Base-by-base conservation (phyloP, 2,888 invertebrate genomes). In the Volucella inflata region DNA sequence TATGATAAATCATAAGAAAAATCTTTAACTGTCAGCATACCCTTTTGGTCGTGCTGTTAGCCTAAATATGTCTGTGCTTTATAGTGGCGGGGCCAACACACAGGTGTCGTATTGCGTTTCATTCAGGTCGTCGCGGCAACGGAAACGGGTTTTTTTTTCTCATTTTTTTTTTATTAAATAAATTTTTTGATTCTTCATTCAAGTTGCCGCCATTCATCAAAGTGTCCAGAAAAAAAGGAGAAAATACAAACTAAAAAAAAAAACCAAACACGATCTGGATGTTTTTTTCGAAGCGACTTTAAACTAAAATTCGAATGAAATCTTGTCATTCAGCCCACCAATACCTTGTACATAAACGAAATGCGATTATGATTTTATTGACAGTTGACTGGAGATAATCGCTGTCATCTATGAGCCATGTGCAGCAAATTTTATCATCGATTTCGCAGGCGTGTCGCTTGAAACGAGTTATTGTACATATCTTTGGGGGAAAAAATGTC, bases 51-150 rank as follows among this genome's bases (percentile, higher is more conserved):
- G 44, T 14, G 40, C 50, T 42, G 42, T 42, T 40, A 40, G 17
- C n/a, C 11, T 8, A 11, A 40, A 21, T 65, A 51, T 51, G 30
- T 4, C 16, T 48, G 38, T 38, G 17, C 48, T 38, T 30, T 11
- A 57, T 16, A 17, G 8, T 14, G 55, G 64, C 38, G 65, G 30
- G 30, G 17, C 67, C 16, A 30, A 57, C 57, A 51, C 50, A 60
- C 67, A 68, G 59, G 67, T 68, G 76, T 53, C 60, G 59, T 68
- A 60, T 57, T 76, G 60, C 76, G 42, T 68, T 76, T 68, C 67
- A 68, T 60, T 68, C 60, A 76, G 30, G 38, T 76, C 17, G 16
- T 11, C 17, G 12, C 44, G 53, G 30, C n/a, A 16, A 16, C 30
- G 55, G 55, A 55, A 55, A 55, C 55, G 11, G 9, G 53, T 30